Base-by-base conservation (phyloP, 2,113 vertebrate genomes). In the Trichechus manatus region DNA sequence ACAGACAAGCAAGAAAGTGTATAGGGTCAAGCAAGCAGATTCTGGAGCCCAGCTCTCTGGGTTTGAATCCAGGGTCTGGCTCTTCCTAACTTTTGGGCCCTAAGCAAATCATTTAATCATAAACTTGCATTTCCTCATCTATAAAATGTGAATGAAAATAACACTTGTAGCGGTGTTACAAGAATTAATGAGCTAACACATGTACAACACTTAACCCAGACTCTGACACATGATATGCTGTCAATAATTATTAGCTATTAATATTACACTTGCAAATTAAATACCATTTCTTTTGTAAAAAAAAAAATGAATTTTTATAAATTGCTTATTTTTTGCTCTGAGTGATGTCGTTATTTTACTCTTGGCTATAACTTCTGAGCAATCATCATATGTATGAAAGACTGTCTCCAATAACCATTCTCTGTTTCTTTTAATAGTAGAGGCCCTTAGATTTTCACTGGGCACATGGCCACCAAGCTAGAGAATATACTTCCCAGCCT, bases 1-100 rank as follows among this genome's bases (percentile, higher is more conserved):
- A 2, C 0, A 36, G 36, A 20, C 1, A 29, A 42, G 42, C 22
- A 25, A 7, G 6, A 5, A 11, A 53, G 17, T 6, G 6, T 13
- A 15, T 9, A 4, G 42, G 39, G 44, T 36, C 44, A 56, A 44
- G 20, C 22, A 3, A 68, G 56, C 9, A 82, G 53, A 20, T 19
- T 42, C 64, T 7, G 10, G 11, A 47, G 20, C 36, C 39, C 14
- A 10, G 42, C 29, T 53, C 17, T 63, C 42, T 10, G 56, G 9
- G 77, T 61, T 33, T 66, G 17, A 36, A 50, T 44, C 64, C 53
- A 39, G 1, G 4, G 19, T 27, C 59, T 70, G 66, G 36, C 25
- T 82, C 59, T 56, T 86, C 44, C 77, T 90, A 22, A 83, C 59
- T n/a, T 90, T 93, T 47, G 78, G 19, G 50, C 29, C 39, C 33